phyloP scores from a whole-genome alignment of 2,113 vertebrate species.

The Pomatostomus ruficeps region DNA sequence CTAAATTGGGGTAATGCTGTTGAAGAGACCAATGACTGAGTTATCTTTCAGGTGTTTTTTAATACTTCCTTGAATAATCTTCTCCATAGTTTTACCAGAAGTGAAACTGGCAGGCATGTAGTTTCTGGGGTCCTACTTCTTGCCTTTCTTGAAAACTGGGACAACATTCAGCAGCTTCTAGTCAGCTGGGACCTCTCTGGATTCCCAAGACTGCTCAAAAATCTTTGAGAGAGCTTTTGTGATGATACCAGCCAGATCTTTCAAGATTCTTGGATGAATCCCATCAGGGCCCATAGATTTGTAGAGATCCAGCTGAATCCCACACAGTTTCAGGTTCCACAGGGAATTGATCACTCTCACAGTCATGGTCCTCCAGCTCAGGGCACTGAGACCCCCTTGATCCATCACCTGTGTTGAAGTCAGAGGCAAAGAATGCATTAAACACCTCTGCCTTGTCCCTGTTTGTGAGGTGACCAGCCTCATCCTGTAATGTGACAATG shows the following conservation, averaged over 20 bases:
- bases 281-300: neutral
- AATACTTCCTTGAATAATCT: neutral
- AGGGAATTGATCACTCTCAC: neutral
- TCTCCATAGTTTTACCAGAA: neutral
- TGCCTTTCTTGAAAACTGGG: neutral
- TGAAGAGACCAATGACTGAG: neutral
- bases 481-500: neutral
- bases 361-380: neutral
- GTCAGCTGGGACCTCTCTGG: neutral
- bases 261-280: neutral
- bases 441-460: neutral
- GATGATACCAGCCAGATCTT: neutral
- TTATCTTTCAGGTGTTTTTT: neutral
- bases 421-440: neutral
- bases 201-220: neutral
- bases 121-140: neutral
- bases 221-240: neutral
- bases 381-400: neutral
- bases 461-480: neutral
- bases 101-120: neutral
- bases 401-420: fast-evolving
- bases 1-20: neutral
- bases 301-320: neutral
- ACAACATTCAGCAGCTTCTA: neutral
- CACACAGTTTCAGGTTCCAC: neutral